Base-by-base conservation (phyloP, 1,140 invertebrate species). In the Drosophila albomicans region DNA sequence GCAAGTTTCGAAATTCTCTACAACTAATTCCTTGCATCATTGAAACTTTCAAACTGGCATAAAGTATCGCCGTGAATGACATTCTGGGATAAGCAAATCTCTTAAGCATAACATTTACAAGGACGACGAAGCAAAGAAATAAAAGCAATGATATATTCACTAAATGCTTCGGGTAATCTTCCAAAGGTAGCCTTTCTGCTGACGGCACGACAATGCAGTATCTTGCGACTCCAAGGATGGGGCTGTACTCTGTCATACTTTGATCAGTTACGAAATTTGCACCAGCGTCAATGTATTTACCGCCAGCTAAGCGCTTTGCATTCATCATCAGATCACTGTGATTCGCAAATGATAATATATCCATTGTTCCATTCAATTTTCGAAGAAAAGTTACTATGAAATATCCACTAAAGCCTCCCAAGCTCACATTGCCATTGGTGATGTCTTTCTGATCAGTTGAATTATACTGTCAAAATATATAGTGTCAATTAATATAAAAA, bases 331-430 rank as follows among this genome's bases (percentile, higher is more conserved):
- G 8, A 41, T 63, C 32, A n/a, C 10, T 52, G 1, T 6, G 32
- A 41, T 63, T 63, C 1, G 5, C 3, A 1, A 51, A 38, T 20
- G 5, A 13, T 20, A 52, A 5, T 25, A 63, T 20, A 2, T 63
- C 48, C 61, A 63, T 63, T 5, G 8, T 52, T 15, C 32, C 61
- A 3, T 41, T n/a, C 0, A 52, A 2, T 1, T 25, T 15, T 0
- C 61, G 61, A 0, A 63, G 5, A 41, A 63, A 63, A 20, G 11
- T 63, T 13, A 49, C n/a, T 15, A 63, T 28, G 20, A 25, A 3
- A 63, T 38, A 3, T 32, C 61, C 61, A 51, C 10, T n/a, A 0
- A 25, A 1, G 0, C 61, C 61, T 11, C 48, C 61, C 20, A 63
- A 52, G 16, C 32, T 25, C 15, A 38, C 16, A n/a, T 28, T 8